These are phyloP conservation scores for Platygyra sinensis DNA, from an alignment of 64 coral and sea anemone genomes.

Conservation along the genomic window DNA sequence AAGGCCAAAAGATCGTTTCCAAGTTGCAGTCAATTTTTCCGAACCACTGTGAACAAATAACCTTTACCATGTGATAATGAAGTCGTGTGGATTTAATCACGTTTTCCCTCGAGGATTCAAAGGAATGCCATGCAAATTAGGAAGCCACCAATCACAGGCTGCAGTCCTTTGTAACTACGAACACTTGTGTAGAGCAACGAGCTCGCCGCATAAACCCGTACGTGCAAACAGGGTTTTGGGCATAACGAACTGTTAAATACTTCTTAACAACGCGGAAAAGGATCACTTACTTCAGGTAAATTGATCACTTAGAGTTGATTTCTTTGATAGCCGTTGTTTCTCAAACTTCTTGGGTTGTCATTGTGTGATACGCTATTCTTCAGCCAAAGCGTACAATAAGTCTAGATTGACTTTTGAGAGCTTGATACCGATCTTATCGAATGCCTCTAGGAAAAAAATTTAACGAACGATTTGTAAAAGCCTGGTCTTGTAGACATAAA, in stretches of 20 bases:
- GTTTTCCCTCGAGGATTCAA: slow-evolving; percentile 4
- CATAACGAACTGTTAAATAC: background rate
- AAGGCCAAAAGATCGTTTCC: background rate
- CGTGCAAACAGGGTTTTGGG: background rate
- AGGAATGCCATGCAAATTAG: slow-evolving; percentile 29
- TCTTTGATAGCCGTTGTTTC: background rate
- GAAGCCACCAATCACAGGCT: slow-evolving; percentile 20
- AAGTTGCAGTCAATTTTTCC: background rate
- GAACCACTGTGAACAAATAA: background rate
- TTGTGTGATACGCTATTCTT: background rate
- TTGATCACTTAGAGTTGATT: background rate
- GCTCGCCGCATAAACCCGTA: background rate
- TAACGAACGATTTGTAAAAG: too few species aligned
- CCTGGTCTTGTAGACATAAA: too few species aligned
- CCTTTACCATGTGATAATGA: background rate
- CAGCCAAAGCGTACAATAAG: background rate
- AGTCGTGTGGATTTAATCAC: slow-evolving; percentile 31
- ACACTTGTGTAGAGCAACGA: background rate
- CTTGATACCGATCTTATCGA: background rate
- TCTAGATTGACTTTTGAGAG: background rate
- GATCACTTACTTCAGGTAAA: background rate
- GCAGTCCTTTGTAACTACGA: slow-evolving; percentile 37
- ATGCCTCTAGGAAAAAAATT: too few species aligned
- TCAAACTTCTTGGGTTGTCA: background rate
- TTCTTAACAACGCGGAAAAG: background rate